Percentiles rank a stretch among this genome's conserved stretches.
Evolutionary conservation across 2,888 invertebrate genomes (phyloP).

Genomic region (Tortrix viridana): DNA sequence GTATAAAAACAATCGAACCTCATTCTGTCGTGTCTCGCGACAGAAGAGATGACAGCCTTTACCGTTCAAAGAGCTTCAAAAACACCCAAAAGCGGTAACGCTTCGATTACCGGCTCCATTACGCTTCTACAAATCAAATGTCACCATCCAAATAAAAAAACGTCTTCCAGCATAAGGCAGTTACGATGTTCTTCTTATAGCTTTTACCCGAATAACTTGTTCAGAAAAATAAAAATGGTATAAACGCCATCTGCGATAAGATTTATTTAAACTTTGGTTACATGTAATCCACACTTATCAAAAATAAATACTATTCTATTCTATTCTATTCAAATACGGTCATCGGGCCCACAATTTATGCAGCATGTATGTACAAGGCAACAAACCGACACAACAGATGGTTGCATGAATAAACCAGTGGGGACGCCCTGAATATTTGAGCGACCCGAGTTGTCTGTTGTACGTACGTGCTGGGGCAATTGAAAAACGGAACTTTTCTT

Average conservation of each 20-base stretch:
- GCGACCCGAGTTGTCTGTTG: slow-evolving; percentile 13
- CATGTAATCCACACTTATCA: too few species aligned
- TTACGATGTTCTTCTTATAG: too few species aligned
- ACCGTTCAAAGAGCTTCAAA: slow-evolving; percentile 17
- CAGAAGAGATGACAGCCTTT: neutral
- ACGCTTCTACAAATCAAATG: slow-evolving; percentile 15
- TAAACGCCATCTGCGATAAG: too few species aligned
- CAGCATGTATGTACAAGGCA: slow-evolving; percentile 35
- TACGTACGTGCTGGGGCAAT: slow-evolving; percentile 19
- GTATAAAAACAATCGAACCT: too few species aligned
- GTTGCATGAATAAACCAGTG: slow-evolving; percentile 43
- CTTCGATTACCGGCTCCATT: slow-evolving; percentile 21
- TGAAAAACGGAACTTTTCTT: slow-evolving; percentile 30
- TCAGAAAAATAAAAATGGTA: too few species aligned
- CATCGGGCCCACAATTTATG: slow-evolving; percentile 28
- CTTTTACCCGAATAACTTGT: too few species aligned
- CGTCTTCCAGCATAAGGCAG: too few species aligned
- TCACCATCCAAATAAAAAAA: too few species aligned
- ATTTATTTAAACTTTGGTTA: too few species aligned
- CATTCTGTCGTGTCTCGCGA: neutral
- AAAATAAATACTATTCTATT: too few species aligned
- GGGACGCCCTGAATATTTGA: slow-evolving; percentile 43
- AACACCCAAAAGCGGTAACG: slow-evolving; percentile 16
- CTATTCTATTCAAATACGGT: too few species aligned
- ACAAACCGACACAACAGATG: slow-evolving; percentile 44